Evolutionary conservation across 1,140 invertebrate genomes (phyloP).

Genomic region (Hesperophylax magnus): DNA sequence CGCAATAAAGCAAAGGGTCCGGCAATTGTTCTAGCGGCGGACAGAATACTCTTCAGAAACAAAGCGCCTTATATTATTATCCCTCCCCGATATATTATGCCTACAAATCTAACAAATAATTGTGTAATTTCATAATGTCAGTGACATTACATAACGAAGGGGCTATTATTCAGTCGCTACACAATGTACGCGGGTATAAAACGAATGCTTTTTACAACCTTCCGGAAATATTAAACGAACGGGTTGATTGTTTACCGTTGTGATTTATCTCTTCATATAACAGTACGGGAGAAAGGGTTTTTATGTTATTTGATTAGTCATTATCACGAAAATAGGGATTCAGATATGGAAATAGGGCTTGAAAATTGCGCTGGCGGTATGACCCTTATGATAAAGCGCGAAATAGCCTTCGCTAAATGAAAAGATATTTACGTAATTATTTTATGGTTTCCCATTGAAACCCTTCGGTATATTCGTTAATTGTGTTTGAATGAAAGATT

Average conservation of each 20-base stretch:
- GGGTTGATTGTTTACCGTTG: conserved; percentile 20
- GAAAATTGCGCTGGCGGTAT: neutral
- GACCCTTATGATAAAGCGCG: neutral
- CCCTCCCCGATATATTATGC: conserved; percentile 20
- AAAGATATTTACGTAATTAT: too few species aligned
- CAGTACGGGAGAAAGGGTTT: neutral
- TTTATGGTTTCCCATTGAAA: too few species aligned
- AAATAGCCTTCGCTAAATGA: neutral
- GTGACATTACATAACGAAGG: neutral
- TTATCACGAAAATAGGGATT: conserved; percentile 20
- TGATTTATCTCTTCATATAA: conserved; percentile 14
- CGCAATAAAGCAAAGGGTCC: conserved; percentile 34
- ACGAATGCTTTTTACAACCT: conserved; percentile 11
- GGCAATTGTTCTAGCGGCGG: conserved; percentile 18
- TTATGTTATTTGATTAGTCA: conserved; percentile 26
- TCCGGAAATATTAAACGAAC: conserved; percentile 31
- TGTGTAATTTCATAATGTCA: conserved; percentile 41
- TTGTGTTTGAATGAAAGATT: too few species aligned
- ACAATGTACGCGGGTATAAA: conserved; percentile 10
- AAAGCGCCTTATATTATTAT: neutral
- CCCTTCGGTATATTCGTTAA: too few species aligned
- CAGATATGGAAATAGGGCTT: neutral
- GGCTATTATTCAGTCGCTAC: neutral
- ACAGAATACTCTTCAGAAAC: conserved; percentile 24
- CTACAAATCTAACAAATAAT: conserved; percentile 50